phyloP scores from a whole-genome alignment of 2,113 vertebrate genomes.

The Ariopsis seemanni region DNA sequence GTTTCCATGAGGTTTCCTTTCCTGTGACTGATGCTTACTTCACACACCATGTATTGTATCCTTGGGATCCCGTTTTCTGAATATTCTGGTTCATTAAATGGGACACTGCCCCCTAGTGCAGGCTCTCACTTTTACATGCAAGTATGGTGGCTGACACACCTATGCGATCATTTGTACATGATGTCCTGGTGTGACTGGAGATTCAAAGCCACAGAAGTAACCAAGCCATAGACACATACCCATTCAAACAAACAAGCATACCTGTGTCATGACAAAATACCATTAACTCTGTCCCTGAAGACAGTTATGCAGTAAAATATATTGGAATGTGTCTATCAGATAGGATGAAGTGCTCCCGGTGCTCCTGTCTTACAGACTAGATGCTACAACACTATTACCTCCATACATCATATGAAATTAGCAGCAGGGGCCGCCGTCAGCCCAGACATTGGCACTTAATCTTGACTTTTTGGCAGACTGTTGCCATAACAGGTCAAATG shows the following conservation, averaged over 20 bases:
- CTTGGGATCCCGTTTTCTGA: neutral
- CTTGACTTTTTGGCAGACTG: slow-evolving; percentile 80
- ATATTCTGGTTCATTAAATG: neutral
- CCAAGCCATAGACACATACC: neutral
- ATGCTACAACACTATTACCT: slow-evolving; percentile 73
- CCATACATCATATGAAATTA: slow-evolving; percentile 81
- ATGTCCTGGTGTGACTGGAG: neutral
- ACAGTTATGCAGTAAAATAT: slow-evolving; percentile 19
- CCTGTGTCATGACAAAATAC: neutral
- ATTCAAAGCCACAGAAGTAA: neutral
- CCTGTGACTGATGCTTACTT: neutral
- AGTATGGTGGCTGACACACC: neutral
- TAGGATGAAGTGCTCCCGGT: slow-evolving; percentile 18
- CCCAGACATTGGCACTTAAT: slow-evolving; percentile 76
- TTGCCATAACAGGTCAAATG: slow-evolving; percentile 82
- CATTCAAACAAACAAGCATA: neutral
- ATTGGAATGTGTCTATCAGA: slow-evolving; percentile 40
- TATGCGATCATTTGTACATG: neutral
- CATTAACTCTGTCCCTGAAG: neutral
- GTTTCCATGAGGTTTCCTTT: neutral
- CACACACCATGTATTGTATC: neutral
- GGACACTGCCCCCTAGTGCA: slow-evolving; percentile 3
- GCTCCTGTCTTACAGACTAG: slow-evolving; percentile 53
- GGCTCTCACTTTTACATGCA: neutral
- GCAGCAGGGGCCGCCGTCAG: slow-evolving; percentile 76